Evolutionary conservation across 30 jellyfish, hydroid and myxozoan genomes (phyloP).

Genomic region (Turritopsis dohrnii): DNA sequence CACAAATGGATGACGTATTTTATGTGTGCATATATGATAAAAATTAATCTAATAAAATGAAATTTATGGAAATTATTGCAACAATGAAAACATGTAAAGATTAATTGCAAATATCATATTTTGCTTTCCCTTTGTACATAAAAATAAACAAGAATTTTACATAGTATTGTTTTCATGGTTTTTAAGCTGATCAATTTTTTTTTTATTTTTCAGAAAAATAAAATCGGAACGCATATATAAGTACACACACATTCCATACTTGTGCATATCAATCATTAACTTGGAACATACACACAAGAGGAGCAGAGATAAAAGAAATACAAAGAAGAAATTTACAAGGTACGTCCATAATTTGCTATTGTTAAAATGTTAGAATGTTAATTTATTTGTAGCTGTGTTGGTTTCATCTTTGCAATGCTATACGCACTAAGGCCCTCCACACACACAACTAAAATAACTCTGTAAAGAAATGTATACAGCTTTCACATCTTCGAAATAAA

Average conservation of each 20-base stretch:
- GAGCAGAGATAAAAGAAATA: background rate
- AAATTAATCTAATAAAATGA: background rate
- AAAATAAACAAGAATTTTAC: background rate
- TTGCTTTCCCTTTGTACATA: background rate
- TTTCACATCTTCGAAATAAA: too few relatives aligned
- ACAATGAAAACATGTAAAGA: background rate
- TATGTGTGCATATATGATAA: background rate
- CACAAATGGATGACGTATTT: background rate
- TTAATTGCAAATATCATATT: background rate
- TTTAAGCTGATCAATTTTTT: background rate
- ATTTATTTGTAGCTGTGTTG: too few relatives aligned
- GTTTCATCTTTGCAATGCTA: too few relatives aligned
- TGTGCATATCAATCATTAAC: background rate
- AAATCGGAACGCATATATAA: background rate
- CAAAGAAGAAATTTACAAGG: background rate
- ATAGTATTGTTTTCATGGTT: background rate
- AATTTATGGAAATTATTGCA: background rate
- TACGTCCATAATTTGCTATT: background rate
- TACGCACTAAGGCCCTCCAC: too few relatives aligned
- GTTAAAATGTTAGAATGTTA: too few relatives aligned
- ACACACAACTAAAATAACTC: too few relatives aligned
- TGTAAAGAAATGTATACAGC: too few relatives aligned
- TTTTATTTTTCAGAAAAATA: background rate
- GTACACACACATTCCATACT: background rate
- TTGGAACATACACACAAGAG: background rate